Percentiles rank a stretch among this genome's conserved stretches.
These are phyloP conservation scores for Ceyx margarethae DNA, from an alignment of 2,113 vertebrate genomes.

Conservation along the genomic window DNA sequence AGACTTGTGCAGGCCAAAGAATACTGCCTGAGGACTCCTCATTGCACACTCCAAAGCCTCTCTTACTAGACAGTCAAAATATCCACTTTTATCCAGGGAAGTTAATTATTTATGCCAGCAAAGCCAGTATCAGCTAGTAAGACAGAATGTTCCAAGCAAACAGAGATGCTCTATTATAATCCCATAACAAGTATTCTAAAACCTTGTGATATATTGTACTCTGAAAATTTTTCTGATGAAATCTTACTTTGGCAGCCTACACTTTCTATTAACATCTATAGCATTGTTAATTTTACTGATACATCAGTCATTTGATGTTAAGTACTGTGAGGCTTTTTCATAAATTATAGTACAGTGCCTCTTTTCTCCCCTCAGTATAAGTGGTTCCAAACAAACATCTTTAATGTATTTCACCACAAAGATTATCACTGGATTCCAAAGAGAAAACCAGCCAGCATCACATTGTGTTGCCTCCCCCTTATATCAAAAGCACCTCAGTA, in stretches of 20 bases:
- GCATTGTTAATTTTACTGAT: neutral
- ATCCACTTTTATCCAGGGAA: neutral
- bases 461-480: neutral
- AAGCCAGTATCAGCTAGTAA: neutral
- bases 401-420: neutral
- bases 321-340: neutral
- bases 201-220: neutral
- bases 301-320: neutral
- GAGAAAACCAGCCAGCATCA: neutral
- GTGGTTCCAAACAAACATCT: neutral
- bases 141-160: neutral
- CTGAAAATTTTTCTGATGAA: neutral
- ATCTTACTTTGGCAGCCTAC: neutral
- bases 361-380: neutral
- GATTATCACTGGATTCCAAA: neutral
- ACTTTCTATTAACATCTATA: neutral
- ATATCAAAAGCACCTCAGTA: neutral
- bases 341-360: neutral
- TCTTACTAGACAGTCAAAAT: neutral
- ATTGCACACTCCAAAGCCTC: neutral
- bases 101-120: slow-evolving; percentile 32
- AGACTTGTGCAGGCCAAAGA: neutral
- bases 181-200: neutral
- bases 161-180: neutral
- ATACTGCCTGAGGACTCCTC: neutral